phyloP scores from a whole-genome alignment of 2,888 invertebrate genomes.

The Axea sp. region DNA sequence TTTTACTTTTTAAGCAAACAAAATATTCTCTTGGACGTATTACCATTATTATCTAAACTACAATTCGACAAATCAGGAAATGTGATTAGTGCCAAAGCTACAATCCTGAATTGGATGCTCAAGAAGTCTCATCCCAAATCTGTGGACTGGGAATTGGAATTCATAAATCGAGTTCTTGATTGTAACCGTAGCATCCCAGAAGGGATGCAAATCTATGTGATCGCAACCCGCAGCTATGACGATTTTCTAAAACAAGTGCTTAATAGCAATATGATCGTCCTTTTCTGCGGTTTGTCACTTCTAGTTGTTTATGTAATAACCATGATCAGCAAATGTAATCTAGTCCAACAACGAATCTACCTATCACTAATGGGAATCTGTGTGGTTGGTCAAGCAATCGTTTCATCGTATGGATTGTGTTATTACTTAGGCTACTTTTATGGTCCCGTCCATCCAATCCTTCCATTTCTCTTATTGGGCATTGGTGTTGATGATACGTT shows the following conservation, averaged over 20 bases:
- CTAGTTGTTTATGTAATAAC: constrained; percentile 76
- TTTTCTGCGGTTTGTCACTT: constrained; percentile 76
- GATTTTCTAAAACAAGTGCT: constrained; percentile 74
- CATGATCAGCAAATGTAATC: constrained; percentile 77
- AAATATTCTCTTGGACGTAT: constrained; percentile 69
- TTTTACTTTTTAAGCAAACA: constrained; percentile 28
- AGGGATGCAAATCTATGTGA: constrained; percentile 73
- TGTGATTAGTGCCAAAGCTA: constrained; percentile 73
- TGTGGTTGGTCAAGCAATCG: constrained; percentile 76
- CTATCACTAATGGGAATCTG: constrained; percentile 75
- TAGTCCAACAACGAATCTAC: constrained; percentile 76
- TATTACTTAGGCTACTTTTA: constrained; percentile 76
- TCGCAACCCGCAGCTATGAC: constrained; percentile 74
- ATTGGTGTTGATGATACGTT: constrained; percentile 80
- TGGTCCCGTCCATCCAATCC: constrained; percentile 78
- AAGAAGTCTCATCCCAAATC: constrained; percentile 70
- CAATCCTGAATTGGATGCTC: constrained; percentile 75
- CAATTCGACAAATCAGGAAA: constrained; percentile 68
- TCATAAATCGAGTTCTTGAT: constrained; percentile 70
- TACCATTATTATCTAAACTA: constrained; percentile 71
- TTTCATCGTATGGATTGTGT: constrained; percentile 77
- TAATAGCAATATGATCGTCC: constrained; percentile 73
- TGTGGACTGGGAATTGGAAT: constrained; percentile 74
- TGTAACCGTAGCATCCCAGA: constrained; percentile 70
- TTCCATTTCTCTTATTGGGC: constrained; percentile 78